Conservation (phyloP, 2,797 vertebrate species). For the Kryptolebias ocellatus region DNA sequence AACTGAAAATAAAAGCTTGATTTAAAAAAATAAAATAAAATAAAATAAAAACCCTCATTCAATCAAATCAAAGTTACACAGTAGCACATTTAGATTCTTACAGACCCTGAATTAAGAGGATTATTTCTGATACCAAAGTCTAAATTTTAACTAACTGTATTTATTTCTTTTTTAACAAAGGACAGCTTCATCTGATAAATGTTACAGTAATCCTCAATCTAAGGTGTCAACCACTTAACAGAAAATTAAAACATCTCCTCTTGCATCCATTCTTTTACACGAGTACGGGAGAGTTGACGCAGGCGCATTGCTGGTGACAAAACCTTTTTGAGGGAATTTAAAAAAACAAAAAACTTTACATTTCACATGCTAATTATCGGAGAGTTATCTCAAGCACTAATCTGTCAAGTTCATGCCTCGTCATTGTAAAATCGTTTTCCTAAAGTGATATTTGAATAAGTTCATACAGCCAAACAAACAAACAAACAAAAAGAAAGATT, state of each 20-base stretch:
- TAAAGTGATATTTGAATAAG: constrained; percentile 54
- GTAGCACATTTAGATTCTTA: constrained; percentile 90
- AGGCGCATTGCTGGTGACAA: constrained; percentile 85
- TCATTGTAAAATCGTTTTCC: constrained; percentile 58
- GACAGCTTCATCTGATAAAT: constrained; percentile 75
- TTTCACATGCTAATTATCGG: constrained; percentile 76
- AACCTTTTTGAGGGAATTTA: constrained; percentile 77
- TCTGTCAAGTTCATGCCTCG: constrained; percentile 77
- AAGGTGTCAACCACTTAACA: constrained; percentile 52
- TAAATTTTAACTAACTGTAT: constrained; percentile 68
- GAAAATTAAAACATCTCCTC: constrained; percentile 66
- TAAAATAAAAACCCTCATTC: constrained; percentile 42
- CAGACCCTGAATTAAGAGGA: constrained; percentile 91
- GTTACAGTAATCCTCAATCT: constrained; percentile 62
- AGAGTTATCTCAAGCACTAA: constrained; percentile 75
- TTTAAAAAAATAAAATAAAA: constrained; percentile 83
- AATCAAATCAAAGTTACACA: constrained; percentile 85
- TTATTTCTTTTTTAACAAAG: constrained; percentile 54
- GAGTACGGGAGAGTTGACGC: constrained; percentile 77
- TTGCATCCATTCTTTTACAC: constrained; percentile 75
- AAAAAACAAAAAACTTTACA: constrained; percentile 69
- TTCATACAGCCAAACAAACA: constrained; percentile 33
- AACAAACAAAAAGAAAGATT: constrained; percentile 7
- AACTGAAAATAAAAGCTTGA: constrained; percentile 61
- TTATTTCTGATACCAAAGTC: constrained; percentile 74